phyloP scores from a whole-genome alignment of 2,888 invertebrate species.

The Rhogogaster chlorosoma region DNA sequence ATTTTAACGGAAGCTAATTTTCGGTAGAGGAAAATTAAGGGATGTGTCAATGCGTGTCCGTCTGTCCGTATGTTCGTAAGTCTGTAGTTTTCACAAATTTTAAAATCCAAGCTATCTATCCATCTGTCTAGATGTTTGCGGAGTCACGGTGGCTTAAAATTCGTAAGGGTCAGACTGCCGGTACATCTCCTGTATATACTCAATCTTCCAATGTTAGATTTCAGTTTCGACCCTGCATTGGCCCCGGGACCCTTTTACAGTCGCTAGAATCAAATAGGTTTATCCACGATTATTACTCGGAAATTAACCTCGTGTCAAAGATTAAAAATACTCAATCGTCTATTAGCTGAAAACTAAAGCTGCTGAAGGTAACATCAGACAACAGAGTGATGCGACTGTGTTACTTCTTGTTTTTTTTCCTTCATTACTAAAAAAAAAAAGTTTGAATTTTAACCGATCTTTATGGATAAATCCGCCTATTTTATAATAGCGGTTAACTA shows the following conservation, averaged over 20 bases:
- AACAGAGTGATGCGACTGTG: not conserved
- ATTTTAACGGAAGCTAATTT: slow-evolving; percentile 19
- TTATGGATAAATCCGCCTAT: not conserved
- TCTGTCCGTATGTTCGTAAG: slow-evolving; percentile 25
- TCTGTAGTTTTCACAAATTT: slow-evolving; percentile 31
- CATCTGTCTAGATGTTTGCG: not conserved
- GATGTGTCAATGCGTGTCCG: not conserved
- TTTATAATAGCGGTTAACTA: not conserved
- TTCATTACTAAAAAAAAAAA: not conserved
- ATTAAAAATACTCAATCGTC: not conserved
- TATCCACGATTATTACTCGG: not conserved
- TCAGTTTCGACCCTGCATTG: slow-evolving; percentile 9
- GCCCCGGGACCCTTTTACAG: slow-evolving; percentile 35
- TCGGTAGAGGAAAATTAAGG: not conserved
- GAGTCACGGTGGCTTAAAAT: slow-evolving; percentile 26
- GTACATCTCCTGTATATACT: slow-evolving; percentile 7
- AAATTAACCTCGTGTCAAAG: not conserved
- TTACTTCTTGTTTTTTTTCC: not conserved
- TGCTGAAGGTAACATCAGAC: not conserved
- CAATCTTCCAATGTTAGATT: not conserved
- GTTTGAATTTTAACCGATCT: not conserved
- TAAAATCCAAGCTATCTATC: slow-evolving; percentile 31
- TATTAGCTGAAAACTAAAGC: not conserved
- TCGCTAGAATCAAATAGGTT: slow-evolving; percentile 36
- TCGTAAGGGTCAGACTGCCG: not conserved